phyloP scores from a whole-genome alignment of 64 coral and sea anemone species.

The Exaiptasia diaphana region DNA sequence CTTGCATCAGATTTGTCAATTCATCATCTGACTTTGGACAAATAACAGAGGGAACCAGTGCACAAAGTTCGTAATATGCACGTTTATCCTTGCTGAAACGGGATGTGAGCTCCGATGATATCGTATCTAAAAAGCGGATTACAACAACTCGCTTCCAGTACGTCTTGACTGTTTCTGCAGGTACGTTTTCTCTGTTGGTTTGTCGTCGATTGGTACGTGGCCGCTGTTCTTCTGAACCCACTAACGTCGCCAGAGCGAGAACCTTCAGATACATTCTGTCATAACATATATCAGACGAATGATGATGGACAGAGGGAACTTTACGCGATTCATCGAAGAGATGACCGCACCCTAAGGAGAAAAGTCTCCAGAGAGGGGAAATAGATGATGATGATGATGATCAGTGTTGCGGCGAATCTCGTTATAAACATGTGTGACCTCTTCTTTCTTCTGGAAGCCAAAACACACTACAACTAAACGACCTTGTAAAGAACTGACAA shows the following conservation, averaged over 20 bases:
- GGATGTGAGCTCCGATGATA: neutral
- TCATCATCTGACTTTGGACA: neutral
- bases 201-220: neutral
- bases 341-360: neutral
- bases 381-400: neutral
- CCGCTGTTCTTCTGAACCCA: neutral
- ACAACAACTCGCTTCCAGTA: constrained; percentile 4
- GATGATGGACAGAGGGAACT: neutral
- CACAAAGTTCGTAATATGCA: constrained; percentile 29
- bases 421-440: constrained; percentile 9
- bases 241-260: neutral
- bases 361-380: neutral
- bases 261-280: constrained; percentile 14
- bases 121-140: neutral
- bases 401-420: constrained; percentile 1
- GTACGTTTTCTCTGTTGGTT: neutral
- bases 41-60: constrained; percentile 26
- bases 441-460: constrained; percentile 47
- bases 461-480: constrained; percentile 29
- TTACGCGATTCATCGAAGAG: neutral
- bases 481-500: constrained; percentile 50
- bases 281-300: constrained; percentile 5
- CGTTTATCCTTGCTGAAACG: constrained; percentile 2
- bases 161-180: neutral
- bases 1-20: constrained; percentile 25